Evolutionary conservation across 1,140 invertebrate genomes (phyloP), one percentile per base, ranked within the genome.

Genomic region (Batillaria attramentaria): DNA sequence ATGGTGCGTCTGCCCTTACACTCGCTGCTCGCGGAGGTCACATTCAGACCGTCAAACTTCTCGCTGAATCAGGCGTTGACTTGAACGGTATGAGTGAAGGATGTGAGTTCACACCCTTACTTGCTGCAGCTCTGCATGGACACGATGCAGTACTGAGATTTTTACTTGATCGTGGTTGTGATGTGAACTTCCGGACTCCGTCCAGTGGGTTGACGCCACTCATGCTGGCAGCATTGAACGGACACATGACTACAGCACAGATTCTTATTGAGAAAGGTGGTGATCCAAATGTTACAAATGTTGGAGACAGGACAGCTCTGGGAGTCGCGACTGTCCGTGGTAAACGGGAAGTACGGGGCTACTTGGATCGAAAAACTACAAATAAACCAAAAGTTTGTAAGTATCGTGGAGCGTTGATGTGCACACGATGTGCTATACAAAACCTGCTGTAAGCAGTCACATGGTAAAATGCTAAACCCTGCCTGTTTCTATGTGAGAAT

Each of bases 161-260:
- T 39, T 76, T 91, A 0, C 74, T 91, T 16, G 90, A 91, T 68
- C 80, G 87, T 72, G 90, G 91, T 13, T 86, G 84, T 81, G 88
- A 91, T 81, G 89, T 90, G 18, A 91, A 91, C 79, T 86, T 88
- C 70, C 79, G 84, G 43, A 89, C 87, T 35, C 83, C 85, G 2
- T 89, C 90, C 4, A 88, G 86, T 31, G 87, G 88, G 10, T 62
- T 90, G 0, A 90, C 86, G 0, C 84, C 89, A 18, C 84, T 91
- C 24, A 91, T 91, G 90, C 76, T 89, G 33, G 89, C 90, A 20
- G 90, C 90, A 6, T 62, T 90, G 28, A 91, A 91, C 85, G 90
- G 90, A 72, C 90, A 91, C 82, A 89, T 90, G 87, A 91, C 87
- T 10, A 91, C 89, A 6, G 89, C 88, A 0, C 90, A 91, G 81